Evolutionary conservation across 2,888 invertebrate species (phyloP), one percentile per base, ranked within the genome.

Genomic region (Orchesella flavescens): DNA sequence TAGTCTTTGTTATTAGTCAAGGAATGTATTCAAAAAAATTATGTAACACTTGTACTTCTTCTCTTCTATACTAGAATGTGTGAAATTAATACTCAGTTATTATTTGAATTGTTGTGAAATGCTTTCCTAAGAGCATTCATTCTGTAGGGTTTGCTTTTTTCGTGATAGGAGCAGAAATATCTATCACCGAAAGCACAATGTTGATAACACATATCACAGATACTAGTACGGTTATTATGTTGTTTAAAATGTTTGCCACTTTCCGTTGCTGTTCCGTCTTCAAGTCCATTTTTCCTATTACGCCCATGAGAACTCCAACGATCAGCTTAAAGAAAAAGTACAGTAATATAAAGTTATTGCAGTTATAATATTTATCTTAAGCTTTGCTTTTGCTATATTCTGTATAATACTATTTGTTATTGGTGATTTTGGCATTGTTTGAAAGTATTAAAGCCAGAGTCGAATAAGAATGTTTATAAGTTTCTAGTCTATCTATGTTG

Each of bases 101-200:
- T 34, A 7, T 34, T 34, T 34, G 3, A 34, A 34, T 34, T 2
- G 34, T 34, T 34, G 34, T 34, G 7, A 34, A 34, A 34, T 7
- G 34, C 34, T 34, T 2, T 7, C 34, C 34, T 34, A 34, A 34
- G 34, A 34, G 7, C 34, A 2, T 34, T 34, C 34, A 34, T 34
- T 34, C 34, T 4, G 34, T 4, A 4, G 34, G 7, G 2, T 34
- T 34, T 4, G 15, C n/a, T 34, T 68, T 5, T 1, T 49, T 53
- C 10, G 59, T 24, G 1, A 59, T n/a, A n/a, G 59, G 72, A 10
- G 43, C 13, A 15, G 80, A 77, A 7, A 81, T 68, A 44, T 81
- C 95, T 89, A 96, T 96, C 63, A 94, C 94, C 66, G 95, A 95
- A 89, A 94, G 95, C 63, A 95, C 92, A 84, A 96, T 93, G 90